A percentile compares a stretch with the other conserved stretches of the same genome.
These are phyloP conservation scores for Novumbra hubbsi DNA, from an alignment of 2,797 vertebrate species.

Conservation along the genomic window DNA sequence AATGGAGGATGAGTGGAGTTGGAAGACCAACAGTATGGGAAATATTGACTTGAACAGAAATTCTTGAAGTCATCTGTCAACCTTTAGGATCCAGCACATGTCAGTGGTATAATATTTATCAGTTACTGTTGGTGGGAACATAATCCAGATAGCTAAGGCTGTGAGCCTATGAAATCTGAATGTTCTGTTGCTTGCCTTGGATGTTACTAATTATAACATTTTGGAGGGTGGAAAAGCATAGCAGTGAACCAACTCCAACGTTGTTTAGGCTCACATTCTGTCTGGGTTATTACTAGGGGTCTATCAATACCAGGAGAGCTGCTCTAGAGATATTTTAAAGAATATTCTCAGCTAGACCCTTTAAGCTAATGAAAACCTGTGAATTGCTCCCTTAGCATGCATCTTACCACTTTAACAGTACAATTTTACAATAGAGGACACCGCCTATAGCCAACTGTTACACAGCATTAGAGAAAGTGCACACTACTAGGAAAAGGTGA, in stretches of 20 bases:
- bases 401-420: neutral
- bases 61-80: neutral
- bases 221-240: constrained; percentile 9
- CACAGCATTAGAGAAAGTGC: neutral
- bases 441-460: neutral
- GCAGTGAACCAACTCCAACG: neutral
- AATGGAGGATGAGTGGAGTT: constrained; percentile 45
- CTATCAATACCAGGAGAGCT: too few species aligned
- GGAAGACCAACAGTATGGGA: constrained; percentile 50
- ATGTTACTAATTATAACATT: constrained; percentile 37
- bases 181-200: constrained; percentile 11
- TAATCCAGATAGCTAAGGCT: constrained; percentile 4
- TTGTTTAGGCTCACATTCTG: neutral
- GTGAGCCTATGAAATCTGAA: constrained; percentile 25
- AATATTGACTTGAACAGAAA: neutral
- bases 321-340: too few species aligned
- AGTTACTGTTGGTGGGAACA: constrained; percentile 27
- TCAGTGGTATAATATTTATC: constrained; percentile 29
- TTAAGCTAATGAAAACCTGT: too few species aligned
- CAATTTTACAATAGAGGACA: neutral
- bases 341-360: too few species aligned
- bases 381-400: neutral
- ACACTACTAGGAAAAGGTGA: neutral
- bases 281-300: neutral
- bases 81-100: neutral